phyloP scores from a whole-genome alignment of 2,888 invertebrate species.

The Digitonthophagus gazella region DNA sequence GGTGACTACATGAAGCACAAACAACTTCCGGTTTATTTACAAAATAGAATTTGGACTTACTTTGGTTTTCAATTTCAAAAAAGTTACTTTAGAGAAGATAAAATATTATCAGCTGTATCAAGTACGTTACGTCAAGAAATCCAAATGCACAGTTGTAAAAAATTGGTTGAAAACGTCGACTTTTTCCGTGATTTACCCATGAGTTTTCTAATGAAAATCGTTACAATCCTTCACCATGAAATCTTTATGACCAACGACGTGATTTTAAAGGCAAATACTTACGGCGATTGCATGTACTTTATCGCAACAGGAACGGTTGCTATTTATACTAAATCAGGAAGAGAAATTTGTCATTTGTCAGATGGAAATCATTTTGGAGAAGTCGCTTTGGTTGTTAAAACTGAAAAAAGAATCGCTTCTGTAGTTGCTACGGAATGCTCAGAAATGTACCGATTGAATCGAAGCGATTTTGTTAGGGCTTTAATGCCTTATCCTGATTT shows the following conservation, averaged over 20 bases:
- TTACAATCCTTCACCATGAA: conserved; percentile 41
- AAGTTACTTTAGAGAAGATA: conserved; percentile 46
- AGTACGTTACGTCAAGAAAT: conserved; percentile 16
- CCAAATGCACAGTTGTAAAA: conserved; percentile 53
- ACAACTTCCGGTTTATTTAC: conserved; percentile 46
- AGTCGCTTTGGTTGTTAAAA: conserved; percentile 46
- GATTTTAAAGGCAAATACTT: conserved; percentile 46
- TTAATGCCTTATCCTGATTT: conserved; percentile 52
- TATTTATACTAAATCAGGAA: conserved; percentile 47
- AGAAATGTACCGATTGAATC: conserved; percentile 49
- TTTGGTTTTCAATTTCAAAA: conserved; percentile 49
- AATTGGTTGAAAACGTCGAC: conserved; percentile 45
- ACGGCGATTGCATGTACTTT: conserved; percentile 48
- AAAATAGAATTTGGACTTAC: conserved; percentile 45
- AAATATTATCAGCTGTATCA: conserved; percentile 37
- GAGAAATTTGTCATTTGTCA: conserved; percentile 56
- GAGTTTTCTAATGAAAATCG: conserved; percentile 40
- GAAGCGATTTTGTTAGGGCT: conserved; percentile 48
- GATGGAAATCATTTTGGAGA: conserved; percentile 60
- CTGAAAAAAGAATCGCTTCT: conserved; percentile 46
- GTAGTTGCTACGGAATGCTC: conserved; percentile 50
- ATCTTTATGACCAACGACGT: conserved; percentile 49
- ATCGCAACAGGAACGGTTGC: conserved; percentile 51
- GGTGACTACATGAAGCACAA: conserved; percentile 50
- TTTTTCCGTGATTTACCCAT: conserved; percentile 47